Percentiles rank a stretch among this genome's conserved stretches.
phyloP scores from a whole-genome alignment of 2,888 invertebrate species.

The Aspidapion aeneum region DNA sequence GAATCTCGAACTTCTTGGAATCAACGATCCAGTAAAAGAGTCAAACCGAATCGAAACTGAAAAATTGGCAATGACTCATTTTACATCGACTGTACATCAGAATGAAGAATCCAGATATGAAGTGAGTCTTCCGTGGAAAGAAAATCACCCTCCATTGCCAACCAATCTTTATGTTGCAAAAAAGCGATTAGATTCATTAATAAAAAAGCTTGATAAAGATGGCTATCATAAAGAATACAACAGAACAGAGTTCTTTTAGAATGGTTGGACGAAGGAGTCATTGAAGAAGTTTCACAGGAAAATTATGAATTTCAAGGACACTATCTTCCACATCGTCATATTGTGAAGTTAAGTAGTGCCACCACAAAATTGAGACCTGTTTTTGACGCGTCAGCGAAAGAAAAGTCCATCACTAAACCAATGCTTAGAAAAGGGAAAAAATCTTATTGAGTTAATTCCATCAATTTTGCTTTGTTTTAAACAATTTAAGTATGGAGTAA shows the following conservation, averaged over 20 bases:
- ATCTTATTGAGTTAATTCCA: neutral
- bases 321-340: neutral
- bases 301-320: too few species aligned
- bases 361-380: neutral
- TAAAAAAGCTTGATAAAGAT: neutral
- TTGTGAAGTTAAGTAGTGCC: neutral
- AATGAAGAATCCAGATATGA: neutral
- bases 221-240: neutral
- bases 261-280: neutral
- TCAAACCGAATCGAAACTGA: neutral
- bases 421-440: too few species aligned
- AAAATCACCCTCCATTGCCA: neutral
- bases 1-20: neutral
- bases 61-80: neutral
- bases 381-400: too few species aligned
- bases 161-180: neutral
- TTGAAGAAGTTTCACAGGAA: neutral
- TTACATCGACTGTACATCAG: neutral
- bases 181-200: neutral
- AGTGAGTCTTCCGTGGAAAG: too few species aligned
- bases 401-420: too few species aligned
- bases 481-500: too few species aligned
- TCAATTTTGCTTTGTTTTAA: neutral
- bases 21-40: neutral
- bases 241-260: neutral